Conservation (phyloP, 2,888 invertebrate species). For the Acholoe squamosa region DNA sequence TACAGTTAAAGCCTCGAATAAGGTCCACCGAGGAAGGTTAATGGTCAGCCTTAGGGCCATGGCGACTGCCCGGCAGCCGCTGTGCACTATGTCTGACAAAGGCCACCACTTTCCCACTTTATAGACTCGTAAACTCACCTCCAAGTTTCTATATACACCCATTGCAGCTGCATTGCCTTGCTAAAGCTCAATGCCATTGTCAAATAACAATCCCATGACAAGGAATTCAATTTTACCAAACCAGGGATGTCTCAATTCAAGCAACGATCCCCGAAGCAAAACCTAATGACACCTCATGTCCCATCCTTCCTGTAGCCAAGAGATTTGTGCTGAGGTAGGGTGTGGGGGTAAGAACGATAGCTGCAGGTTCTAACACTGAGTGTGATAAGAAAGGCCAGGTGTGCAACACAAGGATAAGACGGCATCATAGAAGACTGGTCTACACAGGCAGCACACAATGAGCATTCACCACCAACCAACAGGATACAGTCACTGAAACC, state of each 20-base stretch:
- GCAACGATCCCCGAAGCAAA: too few relatives aligned
- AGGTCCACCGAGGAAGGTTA: background rate
- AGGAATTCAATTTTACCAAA: background rate
- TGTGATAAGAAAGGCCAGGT: slow-evolving; percentile 34
- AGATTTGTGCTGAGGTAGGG: background rate
- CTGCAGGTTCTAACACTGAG: background rate
- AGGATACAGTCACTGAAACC: slow-evolving; percentile 56
- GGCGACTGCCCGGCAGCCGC: background rate
- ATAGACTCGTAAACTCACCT: background rate
- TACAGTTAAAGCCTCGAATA: slow-evolving; percentile 33
- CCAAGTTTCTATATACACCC: background rate
- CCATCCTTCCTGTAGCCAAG: too few relatives aligned
- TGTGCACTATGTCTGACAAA: background rate
- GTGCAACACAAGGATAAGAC: slow-evolving; percentile 57
- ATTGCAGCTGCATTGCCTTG: background rate
- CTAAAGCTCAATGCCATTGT: background rate
- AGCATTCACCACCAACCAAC: background rate
- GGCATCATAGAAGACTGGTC: background rate
- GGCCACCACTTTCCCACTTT: background rate
- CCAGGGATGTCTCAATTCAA: background rate
- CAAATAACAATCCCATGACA: background rate
- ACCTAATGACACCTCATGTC: too few relatives aligned
- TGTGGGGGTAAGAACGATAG: background rate
- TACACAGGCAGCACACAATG: slow-evolving; percentile 25
- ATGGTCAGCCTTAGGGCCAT: background rate